These are phyloP conservation scores for Botia almorhae DNA, from an alignment of 2,797 vertebrate species.

Conservation along the genomic window DNA sequence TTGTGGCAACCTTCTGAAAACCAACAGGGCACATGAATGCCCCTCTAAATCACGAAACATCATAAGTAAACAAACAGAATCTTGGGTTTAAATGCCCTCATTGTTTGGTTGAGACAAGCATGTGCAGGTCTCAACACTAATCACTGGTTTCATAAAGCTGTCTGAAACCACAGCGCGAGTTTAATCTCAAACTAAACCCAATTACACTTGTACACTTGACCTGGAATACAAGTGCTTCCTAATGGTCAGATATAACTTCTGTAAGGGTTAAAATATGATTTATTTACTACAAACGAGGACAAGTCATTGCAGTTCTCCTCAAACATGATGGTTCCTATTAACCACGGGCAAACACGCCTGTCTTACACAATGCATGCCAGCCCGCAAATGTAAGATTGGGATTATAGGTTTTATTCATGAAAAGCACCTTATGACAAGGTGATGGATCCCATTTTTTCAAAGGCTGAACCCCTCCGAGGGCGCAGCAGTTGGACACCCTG, in stretches of 20 bases:
- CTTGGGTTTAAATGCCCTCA: conserved; percentile 47
- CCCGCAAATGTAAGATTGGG: conserved; percentile 39
- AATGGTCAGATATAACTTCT: conserved; percentile 6
- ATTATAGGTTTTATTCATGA: conserved; percentile 46
- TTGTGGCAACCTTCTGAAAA: conserved; percentile 15
- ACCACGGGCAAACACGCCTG: conserved; percentile 40
- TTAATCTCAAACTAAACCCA: conserved; percentile 50
- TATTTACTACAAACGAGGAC: conserved; percentile 17
- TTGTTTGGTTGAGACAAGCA: conserved; percentile 58
- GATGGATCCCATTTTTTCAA: conserved; percentile 48
- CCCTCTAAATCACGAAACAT: neutral
- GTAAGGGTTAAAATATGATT: conserved; percentile 24
- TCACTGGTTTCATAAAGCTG: conserved; percentile 44
- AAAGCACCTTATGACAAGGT: conserved; percentile 50
- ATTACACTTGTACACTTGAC: conserved; percentile 33
- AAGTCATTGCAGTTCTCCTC: conserved; percentile 33
- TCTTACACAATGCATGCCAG: conserved; percentile 44
- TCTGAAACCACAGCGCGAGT: conserved; percentile 50
- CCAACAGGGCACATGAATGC: conserved; percentile 17
- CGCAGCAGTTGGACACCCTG: conserved; percentile 19
- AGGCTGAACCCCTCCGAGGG: conserved; percentile 13
- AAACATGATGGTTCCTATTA: conserved; percentile 32
- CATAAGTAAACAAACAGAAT: conserved; percentile 16
- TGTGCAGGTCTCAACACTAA: conserved; percentile 46
- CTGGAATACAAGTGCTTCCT: conserved; percentile 22